These are phyloP conservation scores for Brachionus sp. DNA, from an alignment of 1,140 invertebrate species.

Conservation along the genomic window DNA sequence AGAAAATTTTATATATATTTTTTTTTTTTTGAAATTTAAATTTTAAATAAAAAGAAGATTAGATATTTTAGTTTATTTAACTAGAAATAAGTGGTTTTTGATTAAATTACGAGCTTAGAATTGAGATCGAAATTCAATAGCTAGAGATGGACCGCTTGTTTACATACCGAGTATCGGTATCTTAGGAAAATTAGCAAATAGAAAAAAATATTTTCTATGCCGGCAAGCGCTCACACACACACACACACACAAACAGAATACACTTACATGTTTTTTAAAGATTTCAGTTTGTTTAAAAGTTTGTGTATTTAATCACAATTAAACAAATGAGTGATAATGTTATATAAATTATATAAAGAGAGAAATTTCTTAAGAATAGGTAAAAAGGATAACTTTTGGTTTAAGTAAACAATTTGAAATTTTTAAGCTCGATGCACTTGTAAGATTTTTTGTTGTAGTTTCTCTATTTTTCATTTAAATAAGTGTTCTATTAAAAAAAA, in stretches of 20 bases:
- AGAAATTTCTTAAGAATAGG: background rate
- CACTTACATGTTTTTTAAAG: background rate
- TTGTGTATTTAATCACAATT: background rate
- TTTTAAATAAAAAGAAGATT: background rate
- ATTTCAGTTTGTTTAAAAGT: constrained; percentile 12
- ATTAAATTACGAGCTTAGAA: background rate
- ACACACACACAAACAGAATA: background rate
- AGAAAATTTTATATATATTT: background rate
- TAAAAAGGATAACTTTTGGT: background rate
- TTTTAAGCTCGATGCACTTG: background rate
- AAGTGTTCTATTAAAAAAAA: constrained; percentile 8
- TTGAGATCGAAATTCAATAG: background rate
- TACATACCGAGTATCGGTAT: background rate
- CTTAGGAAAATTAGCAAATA: background rate
- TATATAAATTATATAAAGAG: background rate
- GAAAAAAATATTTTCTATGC: background rate
- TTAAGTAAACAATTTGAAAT: constrained; percentile 12
- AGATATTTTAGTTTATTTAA: constrained; percentile 9
- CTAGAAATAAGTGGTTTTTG: background rate
- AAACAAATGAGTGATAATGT: background rate
- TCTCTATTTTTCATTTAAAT: background rate
- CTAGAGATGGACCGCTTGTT: background rate
- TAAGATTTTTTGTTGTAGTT: constrained; percentile 4
- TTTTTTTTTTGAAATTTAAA: background rate
- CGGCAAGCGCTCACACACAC: background rate